Evolutionary conservation across 2,888 invertebrate species (phyloP), one percentile per base, ranked within the genome.

Genomic region (Nomada ruficornis): DNA sequence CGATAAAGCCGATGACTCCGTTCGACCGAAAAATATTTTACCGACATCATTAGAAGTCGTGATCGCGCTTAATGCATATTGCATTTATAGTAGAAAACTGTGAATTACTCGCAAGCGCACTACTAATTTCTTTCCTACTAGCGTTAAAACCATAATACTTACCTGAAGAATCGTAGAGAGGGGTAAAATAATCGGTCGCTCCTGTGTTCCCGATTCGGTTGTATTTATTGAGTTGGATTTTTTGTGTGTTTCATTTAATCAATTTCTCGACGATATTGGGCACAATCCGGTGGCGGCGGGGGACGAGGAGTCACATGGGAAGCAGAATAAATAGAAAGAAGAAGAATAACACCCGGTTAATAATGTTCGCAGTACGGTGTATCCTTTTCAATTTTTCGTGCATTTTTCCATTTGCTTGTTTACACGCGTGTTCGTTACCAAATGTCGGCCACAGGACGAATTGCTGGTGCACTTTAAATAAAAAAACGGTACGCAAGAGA

Each of bases 101-200:
- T 13, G n/a, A 57, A 15, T 20, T 42, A 54, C 23, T 60, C n/a
- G 70, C 50, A 71, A 72, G 63, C 80, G 36, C 36, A 23, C 65
- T 72, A 57, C 69, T 72, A 44, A 29, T 23, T 47, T 62, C 18
- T 55, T 57, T 20, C 62, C 54, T 74, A 50, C 47, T 60, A 52
- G 50, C 59, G 50, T 42, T 2, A 55, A 75, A n/a, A n/a, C 64
- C 36, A 10, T 36, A 62, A 75, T 74, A 92, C 92, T 92, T 91
- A 92, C 93, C 92, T 92, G 92, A 83, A 91, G 87, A 81, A 91
- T 82, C 80, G 89, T 84, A 83, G 91, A 90, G 88, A 91, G 86
- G 73, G 93, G 91, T 85, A 92, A 65, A 77, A 88, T 82, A 62
- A 88, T 74, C 54, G 86, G 88, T 78, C 90, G 89, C 70, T 83